Conservation (phyloP, 1,140 invertebrate genomes). For the Theocolax elegans region DNA sequence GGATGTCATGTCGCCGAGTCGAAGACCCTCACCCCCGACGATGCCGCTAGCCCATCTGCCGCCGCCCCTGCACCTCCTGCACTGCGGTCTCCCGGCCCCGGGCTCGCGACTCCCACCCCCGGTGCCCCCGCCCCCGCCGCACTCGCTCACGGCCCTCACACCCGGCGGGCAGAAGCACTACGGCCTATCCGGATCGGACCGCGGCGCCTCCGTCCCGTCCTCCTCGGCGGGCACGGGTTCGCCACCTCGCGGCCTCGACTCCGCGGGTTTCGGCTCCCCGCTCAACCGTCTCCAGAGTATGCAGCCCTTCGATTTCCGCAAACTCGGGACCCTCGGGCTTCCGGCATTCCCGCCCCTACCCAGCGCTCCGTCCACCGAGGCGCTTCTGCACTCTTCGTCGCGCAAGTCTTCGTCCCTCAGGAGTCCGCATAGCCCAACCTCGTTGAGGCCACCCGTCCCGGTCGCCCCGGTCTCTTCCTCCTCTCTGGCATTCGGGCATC, state of each 20-base stretch:
- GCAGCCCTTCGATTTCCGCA: conserved; percentile 94
- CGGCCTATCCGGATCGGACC: background rate
- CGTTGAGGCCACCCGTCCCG: conserved; percentile 61
- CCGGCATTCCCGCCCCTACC: conserved; percentile 74
- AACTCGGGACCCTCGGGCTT: conserved; percentile 74
- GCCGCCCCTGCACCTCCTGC: conserved; percentile 68
- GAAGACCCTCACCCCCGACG: conserved; percentile 72
- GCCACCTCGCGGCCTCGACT: conserved; percentile 49
- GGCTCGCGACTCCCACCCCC: conserved; percentile 61
- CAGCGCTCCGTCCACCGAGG: conserved; percentile 64
- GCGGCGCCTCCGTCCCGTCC: conserved; percentile 47
- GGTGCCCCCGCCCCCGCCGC: conserved; percentile 59
- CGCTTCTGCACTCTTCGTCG: conserved; percentile 46
- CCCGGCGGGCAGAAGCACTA: conserved; percentile 51
- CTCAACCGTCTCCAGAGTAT: conserved; percentile 91
- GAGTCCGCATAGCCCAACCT: conserved; percentile 58
- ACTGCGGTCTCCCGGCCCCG: conserved; percentile 65
- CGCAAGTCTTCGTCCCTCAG: conserved; percentile 57
- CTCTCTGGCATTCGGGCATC: conserved; percentile 59
- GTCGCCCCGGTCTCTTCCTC: conserved; percentile 61
- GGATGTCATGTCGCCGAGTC: conserved; percentile 76
- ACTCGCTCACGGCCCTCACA: conserved; percentile 63
- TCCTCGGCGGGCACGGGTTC: conserved; percentile 53
- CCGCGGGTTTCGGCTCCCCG: conserved; percentile 72
- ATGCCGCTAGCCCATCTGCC: conserved; percentile 71